Evolutionary conservation across 2,888 invertebrate genomes (phyloP).

Genomic region (Acleris holmiana): DNA sequence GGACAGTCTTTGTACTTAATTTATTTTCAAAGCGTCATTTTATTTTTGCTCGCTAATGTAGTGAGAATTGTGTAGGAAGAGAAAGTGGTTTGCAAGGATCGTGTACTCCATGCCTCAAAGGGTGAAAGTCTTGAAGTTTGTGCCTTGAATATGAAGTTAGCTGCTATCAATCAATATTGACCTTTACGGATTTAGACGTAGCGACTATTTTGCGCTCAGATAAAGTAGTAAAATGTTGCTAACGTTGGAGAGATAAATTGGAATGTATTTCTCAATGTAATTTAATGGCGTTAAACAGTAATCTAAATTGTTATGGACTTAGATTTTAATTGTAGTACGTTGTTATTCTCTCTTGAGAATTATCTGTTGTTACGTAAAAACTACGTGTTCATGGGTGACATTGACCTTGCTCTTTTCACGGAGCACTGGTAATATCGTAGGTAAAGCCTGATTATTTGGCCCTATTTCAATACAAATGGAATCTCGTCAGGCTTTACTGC

Average conservation of each 20-base stretch:
- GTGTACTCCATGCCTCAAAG: conserved; percentile 18
- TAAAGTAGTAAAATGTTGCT: neutral
- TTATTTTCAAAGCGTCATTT: neutral
- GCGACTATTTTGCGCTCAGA: conserved; percentile 1
- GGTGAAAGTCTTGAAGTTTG: conserved; percentile 25
- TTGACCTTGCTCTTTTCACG: no score
- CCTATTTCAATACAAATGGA: no score
- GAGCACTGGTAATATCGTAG: no score
- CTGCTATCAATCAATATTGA: conserved; percentile 13
- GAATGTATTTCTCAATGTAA: neutral
- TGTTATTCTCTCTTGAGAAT: no score
- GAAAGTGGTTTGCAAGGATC: conserved; percentile 32
- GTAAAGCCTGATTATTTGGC: no score
- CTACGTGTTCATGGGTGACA: no score
- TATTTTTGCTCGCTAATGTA: neutral
- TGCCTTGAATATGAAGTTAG: conserved; percentile 4
- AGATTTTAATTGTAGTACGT: no score
- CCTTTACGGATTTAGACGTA: conserved; percentile 1
- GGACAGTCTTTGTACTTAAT: no score
- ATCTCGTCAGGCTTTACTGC: no score
- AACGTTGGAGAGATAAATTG: neutral
- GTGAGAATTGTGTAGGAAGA: conserved; percentile 6
- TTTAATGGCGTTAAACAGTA: no score
- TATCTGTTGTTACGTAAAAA: no score
- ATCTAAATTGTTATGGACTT: no score